Evolutionary conservation across 2,797 vertebrate species (phyloP).

Genomic region (Adelosebastes latens): DNA sequence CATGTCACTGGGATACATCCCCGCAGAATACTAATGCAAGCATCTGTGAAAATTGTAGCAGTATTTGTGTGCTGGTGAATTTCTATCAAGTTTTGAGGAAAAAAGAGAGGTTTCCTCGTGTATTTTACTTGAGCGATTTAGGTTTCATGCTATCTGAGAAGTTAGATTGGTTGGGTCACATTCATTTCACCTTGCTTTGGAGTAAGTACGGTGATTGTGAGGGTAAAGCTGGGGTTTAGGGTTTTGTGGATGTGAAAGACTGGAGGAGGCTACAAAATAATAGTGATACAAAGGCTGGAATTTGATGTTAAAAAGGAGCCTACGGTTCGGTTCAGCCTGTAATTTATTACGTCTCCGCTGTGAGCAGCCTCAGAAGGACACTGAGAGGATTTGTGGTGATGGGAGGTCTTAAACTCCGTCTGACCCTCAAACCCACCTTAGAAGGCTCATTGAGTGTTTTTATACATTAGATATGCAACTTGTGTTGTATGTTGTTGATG

Average conservation of each 20-base stretch:
- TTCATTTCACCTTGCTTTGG: conserved; percentile 54
- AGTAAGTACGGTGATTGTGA: conserved; percentile 37
- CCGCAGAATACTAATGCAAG: conserved; percentile 81
- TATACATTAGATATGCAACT: conserved; percentile 68
- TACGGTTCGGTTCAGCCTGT: conserved; percentile 41
- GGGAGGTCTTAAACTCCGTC: conserved; percentile 76
- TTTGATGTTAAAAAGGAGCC: conserved; percentile 50
- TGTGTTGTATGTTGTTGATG: conserved; percentile 57
- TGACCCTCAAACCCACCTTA: conserved; percentile 74
- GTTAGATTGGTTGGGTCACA: conserved; percentile 40
- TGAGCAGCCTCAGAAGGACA: conserved; percentile 64
- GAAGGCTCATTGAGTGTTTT: conserved; percentile 65
- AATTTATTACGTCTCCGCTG: conserved; percentile 60
- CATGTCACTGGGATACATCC: conserved; percentile 77
- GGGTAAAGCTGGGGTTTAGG: conserved; percentile 42
- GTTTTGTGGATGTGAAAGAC: conserved; percentile 36
- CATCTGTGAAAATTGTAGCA: conserved; percentile 70
- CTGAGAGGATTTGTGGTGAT: conserved; percentile 72
- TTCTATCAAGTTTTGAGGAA: conserved; percentile 54
- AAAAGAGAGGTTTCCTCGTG: conserved; percentile 37
- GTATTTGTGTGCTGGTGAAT: conserved; percentile 60
- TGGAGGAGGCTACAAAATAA: conserved; percentile 46
- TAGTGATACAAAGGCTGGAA: conserved; percentile 43
- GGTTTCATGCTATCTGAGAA: conserved; percentile 39
- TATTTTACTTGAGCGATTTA: conserved; percentile 49